These are phyloP conservation scores for Phallusia fumigata DNA, from an alignment of 23 tunicate genomes.

Conservation along the genomic window DNA sequence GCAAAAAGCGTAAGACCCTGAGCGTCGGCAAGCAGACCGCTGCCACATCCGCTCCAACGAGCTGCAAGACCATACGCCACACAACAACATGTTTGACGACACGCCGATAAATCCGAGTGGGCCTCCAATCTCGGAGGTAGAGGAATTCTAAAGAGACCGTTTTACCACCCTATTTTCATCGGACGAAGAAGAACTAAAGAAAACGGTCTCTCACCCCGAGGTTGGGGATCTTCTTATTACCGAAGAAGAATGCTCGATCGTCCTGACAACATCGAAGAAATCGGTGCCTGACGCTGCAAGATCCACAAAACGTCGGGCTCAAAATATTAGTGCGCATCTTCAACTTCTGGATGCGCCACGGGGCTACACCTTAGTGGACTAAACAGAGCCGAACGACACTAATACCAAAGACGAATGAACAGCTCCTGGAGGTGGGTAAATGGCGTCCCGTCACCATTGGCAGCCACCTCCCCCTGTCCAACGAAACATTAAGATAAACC, in stretches of 20 bases:
- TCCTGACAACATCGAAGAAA: neutral
- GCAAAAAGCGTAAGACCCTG: neutral
- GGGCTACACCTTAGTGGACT: neutral
- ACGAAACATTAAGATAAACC: neutral
- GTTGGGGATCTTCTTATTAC: neutral
- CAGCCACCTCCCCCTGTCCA: neutral
- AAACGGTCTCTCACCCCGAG: neutral
- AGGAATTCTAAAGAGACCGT: neutral
- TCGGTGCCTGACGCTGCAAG: neutral
- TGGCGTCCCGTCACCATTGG: constrained; percentile 1
- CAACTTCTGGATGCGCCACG: constrained; percentile 1
- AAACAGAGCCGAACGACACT: neutral
- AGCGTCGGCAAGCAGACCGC: neutral
- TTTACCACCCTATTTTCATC: neutral
- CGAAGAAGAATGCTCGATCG: neutral
- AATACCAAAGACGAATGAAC: neutral
- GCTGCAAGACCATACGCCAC: neutral
- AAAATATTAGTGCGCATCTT: neutral
- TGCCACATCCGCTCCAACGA: neutral
- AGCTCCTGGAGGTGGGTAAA: neutral
- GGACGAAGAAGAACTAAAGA: neutral
- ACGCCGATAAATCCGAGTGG: too few species aligned
- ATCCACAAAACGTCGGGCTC: neutral
- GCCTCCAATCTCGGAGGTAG: too few species aligned
- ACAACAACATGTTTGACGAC: constrained; percentile 12